Conservation (phyloP, 2,113 vertebrate genomes). For the Oryzias melastigma region DNA sequence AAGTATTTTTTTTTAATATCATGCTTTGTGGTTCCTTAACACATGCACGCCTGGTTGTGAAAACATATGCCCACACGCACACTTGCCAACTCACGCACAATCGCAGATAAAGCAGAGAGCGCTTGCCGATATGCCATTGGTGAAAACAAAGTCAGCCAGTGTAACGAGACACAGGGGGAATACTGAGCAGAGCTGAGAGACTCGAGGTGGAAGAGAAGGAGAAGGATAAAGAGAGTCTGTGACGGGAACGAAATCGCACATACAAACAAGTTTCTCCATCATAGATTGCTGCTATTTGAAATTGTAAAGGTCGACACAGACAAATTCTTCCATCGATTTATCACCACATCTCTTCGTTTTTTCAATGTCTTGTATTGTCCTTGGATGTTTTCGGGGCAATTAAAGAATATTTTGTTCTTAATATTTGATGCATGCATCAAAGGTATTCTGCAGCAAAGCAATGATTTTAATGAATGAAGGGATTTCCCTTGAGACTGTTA, state of each 20-base stretch:
- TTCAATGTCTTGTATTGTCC: no score
- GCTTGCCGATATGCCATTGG: slow-evolving; percentile 50
- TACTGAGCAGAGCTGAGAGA: slow-evolving; percentile 38
- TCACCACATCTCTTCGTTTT: no score
- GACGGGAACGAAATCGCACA: slow-evolving; percentile 13
- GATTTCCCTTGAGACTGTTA: slow-evolving; percentile 17
- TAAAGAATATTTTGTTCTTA: no score
- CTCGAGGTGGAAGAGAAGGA: slow-evolving; percentile 34
- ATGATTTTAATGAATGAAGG: slow-evolving; percentile 19
- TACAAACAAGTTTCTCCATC: slow-evolving; percentile 1
- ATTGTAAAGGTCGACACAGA: background rate
- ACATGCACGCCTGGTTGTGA: slow-evolving; percentile 12
- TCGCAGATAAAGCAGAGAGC: slow-evolving; percentile 12
- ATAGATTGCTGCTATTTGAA: background rate
- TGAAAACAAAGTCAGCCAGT: slow-evolving; percentile 61
- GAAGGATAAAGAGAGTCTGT: slow-evolving; percentile 45
- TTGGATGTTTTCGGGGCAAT: no score
- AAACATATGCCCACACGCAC: slow-evolving; percentile 9
- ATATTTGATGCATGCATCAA: no score
- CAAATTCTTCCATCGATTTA: no score
- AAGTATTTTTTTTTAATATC: slow-evolving; percentile 55
- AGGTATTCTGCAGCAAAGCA: slow-evolving; percentile 18
- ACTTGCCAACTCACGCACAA: slow-evolving; percentile 38
- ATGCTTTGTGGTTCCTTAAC: slow-evolving; percentile 40
- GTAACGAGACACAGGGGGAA: slow-evolving; percentile 62